Base-by-base conservation (phyloP, 2,888 invertebrate genomes). In the Apantesis nais region DNA sequence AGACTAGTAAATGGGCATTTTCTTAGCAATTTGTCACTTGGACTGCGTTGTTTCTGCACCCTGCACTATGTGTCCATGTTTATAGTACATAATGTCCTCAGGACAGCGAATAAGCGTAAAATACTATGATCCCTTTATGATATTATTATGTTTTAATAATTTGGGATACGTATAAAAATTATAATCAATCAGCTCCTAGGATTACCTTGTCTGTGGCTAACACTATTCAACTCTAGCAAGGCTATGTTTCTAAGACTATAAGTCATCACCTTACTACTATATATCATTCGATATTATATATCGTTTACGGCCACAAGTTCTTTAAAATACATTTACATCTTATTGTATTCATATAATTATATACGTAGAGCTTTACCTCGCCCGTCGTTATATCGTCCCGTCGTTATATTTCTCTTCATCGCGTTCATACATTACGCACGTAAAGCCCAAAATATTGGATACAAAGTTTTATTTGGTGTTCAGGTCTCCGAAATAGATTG, bases 401-500 rank as follows among this genome's bases (percentile, higher is more conserved):
- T 29, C 29, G 22, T 37, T 37, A 29, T 19, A 44, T 19, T 62
- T 8, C 14, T 52, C 2, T 55, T 37, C 3, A 19, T n/a, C 29
- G 14, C 67, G 29, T 70, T 64, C 67, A 55, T 41, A 48, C 31
- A 39, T 66, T 58, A 60, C 60, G 66, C 64, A 63, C 64, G 64
- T 67, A 11, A 62, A 22, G 22, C 4, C 16, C 22, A 34, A n/a
- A 62, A 29, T 61, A 60, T 44, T 8, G 11, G 37, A 79, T 63
- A 71, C 61, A 69, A 74, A 71, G 74, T 70, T 68, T 64, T 74
- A 83, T 82, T 79, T 83, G 80, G 73, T 79, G 73, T 86, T 84
- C 82, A 85, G 86, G 83, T 82, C 82, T 79, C 83, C 83, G 83
- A 82, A 86, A 88, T 92, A 93, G 93, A 93, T 93, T 93, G 93